Evolutionary conservation across 2,113 vertebrate genomes (phyloP).

Genomic region (Hippopotamus amphibius): DNA sequence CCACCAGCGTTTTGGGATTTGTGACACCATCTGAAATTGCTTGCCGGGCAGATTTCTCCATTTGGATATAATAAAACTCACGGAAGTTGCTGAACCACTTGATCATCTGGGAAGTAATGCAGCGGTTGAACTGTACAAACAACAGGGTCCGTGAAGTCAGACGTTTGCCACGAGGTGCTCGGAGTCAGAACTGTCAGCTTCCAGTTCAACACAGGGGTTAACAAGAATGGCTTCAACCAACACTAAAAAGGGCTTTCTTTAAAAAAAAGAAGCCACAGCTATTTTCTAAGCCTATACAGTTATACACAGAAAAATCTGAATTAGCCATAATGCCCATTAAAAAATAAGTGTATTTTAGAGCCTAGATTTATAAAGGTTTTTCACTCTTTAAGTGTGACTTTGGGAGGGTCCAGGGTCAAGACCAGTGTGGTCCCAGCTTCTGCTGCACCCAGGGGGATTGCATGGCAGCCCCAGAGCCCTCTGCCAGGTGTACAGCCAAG

Average conservation of each 20-base stretch:
- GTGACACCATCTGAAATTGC: conserved; percentile 91
- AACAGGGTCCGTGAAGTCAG: background rate
- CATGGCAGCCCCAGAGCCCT: background rate
- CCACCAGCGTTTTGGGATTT: conserved; percentile 89
- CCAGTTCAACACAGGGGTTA: background rate
- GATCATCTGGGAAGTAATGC: conserved; percentile 98
- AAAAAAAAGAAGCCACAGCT: background rate
- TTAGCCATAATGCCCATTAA: background rate
- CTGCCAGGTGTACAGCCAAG: background rate
- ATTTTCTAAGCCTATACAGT: conserved; percentile 12
- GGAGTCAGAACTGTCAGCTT: background rate
- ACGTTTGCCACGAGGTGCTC: rapidly evolving
- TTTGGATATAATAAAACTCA: conserved; percentile 99
- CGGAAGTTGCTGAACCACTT: conserved; percentile 99
- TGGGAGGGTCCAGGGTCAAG: background rate
- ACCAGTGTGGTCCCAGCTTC: background rate
- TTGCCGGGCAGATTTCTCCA: conserved; percentile 98
- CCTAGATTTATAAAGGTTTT: background rate
- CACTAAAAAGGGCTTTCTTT: background rate
- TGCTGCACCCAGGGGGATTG: background rate
- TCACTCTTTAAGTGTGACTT: background rate
- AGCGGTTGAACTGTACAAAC: conserved; percentile 94
- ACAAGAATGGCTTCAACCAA: background rate
- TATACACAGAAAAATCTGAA: background rate
- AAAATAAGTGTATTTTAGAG: conserved; percentile 27